phyloP scores from a whole-genome alignment of 2,888 invertebrate genomes.

The Leptura quadrifasciata region DNA sequence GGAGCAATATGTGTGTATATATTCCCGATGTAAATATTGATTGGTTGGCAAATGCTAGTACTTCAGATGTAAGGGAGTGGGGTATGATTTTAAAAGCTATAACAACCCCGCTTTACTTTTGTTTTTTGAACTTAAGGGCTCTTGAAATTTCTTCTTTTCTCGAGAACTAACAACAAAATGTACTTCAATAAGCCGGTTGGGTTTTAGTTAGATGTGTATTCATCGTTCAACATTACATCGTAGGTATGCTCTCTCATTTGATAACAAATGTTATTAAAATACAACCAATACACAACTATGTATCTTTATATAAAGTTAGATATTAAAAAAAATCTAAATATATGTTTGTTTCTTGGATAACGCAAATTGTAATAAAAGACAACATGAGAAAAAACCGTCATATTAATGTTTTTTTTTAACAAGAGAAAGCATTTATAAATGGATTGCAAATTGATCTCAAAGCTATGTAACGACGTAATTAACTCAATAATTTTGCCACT shows the following conservation, averaged over 20 bases:
- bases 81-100: slow-evolving; percentile 51
- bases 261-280: not conserved
- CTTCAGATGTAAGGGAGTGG: slow-evolving; percentile 53
- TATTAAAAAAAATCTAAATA: no score
- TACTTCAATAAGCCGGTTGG: slow-evolving; percentile 24
- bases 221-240: not conserved
- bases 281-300: not conserved
- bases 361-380: no score
- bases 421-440: no score
- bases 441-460: no score
- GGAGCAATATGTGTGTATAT: slow-evolving; percentile 52
- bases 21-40: slow-evolving; percentile 68
- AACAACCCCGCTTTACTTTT: slow-evolving; percentile 56
- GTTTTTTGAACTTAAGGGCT: slow-evolving; percentile 50
- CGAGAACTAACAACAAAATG: slow-evolving; percentile 40
- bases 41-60: slow-evolving; percentile 63
- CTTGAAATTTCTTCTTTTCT: slow-evolving; percentile 49
- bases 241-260: not conserved
- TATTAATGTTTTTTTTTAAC: no score
- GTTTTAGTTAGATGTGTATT: slow-evolving; percentile 14
- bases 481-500: no score
- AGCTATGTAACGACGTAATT: no score
- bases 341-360: no score
- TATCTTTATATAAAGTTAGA: no score
- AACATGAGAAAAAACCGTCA: no score